Evolutionary conservation across 2,113 vertebrate genomes (phyloP).

Genomic region (Seriola dumerili): DNA sequence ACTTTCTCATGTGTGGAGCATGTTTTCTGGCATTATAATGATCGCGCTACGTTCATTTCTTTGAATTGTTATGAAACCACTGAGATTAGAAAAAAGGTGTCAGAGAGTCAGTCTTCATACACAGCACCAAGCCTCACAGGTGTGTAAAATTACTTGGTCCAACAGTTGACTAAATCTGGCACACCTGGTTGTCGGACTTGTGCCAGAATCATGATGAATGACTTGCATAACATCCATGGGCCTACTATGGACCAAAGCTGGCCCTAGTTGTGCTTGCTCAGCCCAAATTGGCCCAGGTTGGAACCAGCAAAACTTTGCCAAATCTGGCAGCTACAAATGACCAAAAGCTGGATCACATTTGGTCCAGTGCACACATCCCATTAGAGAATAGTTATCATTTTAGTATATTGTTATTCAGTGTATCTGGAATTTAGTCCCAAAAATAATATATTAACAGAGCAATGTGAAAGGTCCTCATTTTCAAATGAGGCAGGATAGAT

Average conservation of each 20-base stretch:
- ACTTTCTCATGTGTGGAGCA: not conserved
- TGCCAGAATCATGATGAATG: slow-evolving; percentile 39
- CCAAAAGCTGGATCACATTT: slow-evolving; percentile 29
- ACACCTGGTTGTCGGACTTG: slow-evolving; percentile 2
- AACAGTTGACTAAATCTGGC: not conserved
- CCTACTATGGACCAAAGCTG: not conserved
- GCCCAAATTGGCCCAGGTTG: not conserved
- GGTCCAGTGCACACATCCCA: not conserved
- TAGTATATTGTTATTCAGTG: not conserved
- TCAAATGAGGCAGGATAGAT: slow-evolving; percentile 18
- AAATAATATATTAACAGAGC: not conserved
- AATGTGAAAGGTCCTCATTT: slow-evolving; percentile 23
- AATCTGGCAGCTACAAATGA: slow-evolving; percentile 37
- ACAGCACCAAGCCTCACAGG: not conserved
- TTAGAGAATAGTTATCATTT: slow-evolving; percentile 17
- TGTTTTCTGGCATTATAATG: slow-evolving; percentile 8
- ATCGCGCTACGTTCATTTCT: not conserved
- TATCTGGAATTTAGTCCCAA: slow-evolving; percentile 2
- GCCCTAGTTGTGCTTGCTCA: not conserved
- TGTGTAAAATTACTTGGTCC: not conserved
- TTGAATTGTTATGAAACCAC: not conserved
- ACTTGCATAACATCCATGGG: slow-evolving; percentile 20
- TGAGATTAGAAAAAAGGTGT: slow-evolving; percentile 6
- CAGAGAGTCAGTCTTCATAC: not conserved
- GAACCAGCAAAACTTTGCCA: slow-evolving; percentile 7